Evolutionary conservation across 2,113 vertebrate species (phyloP).

Genomic region (Pedetes capensis): DNA sequence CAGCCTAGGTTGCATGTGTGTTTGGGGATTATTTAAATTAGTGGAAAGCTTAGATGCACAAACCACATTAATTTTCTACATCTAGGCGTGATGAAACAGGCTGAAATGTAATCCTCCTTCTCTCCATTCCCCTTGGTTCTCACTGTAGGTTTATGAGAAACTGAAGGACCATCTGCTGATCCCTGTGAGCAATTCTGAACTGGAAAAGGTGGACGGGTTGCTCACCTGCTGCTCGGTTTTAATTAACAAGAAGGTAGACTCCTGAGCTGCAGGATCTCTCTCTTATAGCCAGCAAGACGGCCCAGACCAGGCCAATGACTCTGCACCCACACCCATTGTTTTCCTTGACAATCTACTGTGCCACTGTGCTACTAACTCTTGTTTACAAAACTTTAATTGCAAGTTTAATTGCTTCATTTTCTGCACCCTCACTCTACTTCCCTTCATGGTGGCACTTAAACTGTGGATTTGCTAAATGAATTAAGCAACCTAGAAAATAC

Average conservation of each 20-base stretch:
- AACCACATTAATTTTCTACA: neutral
- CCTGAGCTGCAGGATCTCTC: slow-evolving; percentile 82
- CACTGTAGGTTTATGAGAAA: slow-evolving; percentile 93
- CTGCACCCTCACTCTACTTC: neutral
- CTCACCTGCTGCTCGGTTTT: slow-evolving; percentile 94
- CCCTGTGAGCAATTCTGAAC: slow-evolving; percentile 89
- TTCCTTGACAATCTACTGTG: slow-evolving; percentile 85
- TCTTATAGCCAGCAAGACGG: slow-evolving; percentile 78
- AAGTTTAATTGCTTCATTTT: slow-evolving; percentile 72
- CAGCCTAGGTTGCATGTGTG: neutral
- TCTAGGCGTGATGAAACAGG: neutral
- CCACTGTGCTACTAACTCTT: slow-evolving; percentile 86
- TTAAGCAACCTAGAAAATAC: slow-evolving; percentile 73
- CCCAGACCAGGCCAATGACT: slow-evolving; percentile 77
- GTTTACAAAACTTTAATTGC: slow-evolving; percentile 83
- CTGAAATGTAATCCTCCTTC: neutral
- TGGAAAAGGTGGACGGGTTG: slow-evolving; percentile 91
- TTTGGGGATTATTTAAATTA: neutral
- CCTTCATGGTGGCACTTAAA: slow-evolving; percentile 78
- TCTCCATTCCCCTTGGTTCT: neutral
- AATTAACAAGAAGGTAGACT: slow-evolving; percentile 90
- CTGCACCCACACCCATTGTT: slow-evolving; percentile 79
- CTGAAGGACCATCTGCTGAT: slow-evolving; percentile 97
- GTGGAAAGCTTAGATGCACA: neutral
- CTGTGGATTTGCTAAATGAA: slow-evolving; percentile 75